Evolutionary conservation across 2,797 vertebrate genomes (phyloP).

Genomic region (Propithecus perrieri): DNA sequence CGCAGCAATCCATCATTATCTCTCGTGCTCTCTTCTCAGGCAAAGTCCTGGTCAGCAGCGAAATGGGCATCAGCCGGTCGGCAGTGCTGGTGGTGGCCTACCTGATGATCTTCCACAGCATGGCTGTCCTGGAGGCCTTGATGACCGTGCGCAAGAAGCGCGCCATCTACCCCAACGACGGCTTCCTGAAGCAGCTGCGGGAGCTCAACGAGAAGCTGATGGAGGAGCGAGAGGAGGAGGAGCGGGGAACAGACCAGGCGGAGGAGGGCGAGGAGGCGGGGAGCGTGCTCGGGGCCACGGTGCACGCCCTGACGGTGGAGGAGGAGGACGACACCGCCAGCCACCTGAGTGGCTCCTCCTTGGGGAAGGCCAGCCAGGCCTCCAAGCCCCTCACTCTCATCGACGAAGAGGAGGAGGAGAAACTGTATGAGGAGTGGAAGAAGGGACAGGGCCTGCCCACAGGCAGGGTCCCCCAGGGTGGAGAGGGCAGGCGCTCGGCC

Average conservation of each 20-base stretch:
- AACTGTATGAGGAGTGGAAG: conserved; percentile 84
- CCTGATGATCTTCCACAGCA: conserved; percentile 98
- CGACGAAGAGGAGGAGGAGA: conserved; percentile 86
- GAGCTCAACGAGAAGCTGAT: conserved; percentile 93
- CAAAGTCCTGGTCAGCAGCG: conserved; percentile 96
- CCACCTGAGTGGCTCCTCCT: conserved; percentile 84
- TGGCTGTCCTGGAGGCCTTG: conserved; percentile 94
- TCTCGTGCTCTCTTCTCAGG: conserved; percentile 84
- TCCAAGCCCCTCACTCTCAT: conserved; percentile 84
- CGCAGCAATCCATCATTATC: rapidly evolving
- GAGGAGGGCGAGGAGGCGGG: conserved; percentile 82
- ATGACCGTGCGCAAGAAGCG: conserved; percentile 93
- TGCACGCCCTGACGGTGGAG: conserved; percentile 91
- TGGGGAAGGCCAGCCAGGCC: conserved; percentile 74
- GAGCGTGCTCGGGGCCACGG: conserved; percentile 88
- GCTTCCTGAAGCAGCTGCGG: conserved; percentile 96
- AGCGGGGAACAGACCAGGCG: conserved; percentile 83
- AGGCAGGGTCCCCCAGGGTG: conserved; percentile 65
- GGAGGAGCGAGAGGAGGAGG: conserved; percentile 91
- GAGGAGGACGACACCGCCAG: conserved; percentile 91
- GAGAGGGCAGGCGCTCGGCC: conserved; percentile 38
- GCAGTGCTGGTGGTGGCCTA: conserved; percentile 95
- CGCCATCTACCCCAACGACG: conserved; percentile 94
- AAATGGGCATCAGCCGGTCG: conserved; percentile 96
- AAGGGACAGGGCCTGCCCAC: conserved; percentile 77